A percentile compares a stretch with the other conserved stretches of the same genome.
Evolutionary conservation across 2,888 invertebrate genomes (phyloP).

Genomic region (Ferdinandea cuprea): DNA sequence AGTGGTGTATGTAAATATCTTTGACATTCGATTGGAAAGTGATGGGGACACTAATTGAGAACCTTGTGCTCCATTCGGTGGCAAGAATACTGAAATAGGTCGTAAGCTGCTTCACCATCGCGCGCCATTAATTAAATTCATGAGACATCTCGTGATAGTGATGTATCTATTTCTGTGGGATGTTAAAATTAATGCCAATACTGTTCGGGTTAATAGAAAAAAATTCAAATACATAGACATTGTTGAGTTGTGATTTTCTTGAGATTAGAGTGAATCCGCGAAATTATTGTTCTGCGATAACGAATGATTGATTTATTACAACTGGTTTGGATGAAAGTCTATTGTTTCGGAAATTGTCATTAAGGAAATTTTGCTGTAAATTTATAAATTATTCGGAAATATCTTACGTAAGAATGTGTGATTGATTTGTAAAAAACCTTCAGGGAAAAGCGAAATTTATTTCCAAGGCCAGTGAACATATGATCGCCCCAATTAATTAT

Average conservation of each 20-base stretch:
- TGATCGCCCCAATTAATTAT: too few relatives aligned
- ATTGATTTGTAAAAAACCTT: too few relatives aligned
- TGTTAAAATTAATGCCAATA: constrained; percentile 37
- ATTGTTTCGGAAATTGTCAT: too few relatives aligned
- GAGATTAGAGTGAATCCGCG: not conserved
- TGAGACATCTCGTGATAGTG: constrained; percentile 20
- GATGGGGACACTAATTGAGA: constrained; percentile 12
- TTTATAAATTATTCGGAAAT: too few relatives aligned
- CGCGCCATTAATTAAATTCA: constrained; percentile 9
- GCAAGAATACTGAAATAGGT: constrained; percentile 15
- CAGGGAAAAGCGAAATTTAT: too few relatives aligned
- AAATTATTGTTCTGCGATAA: not conserved
- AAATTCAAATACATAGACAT: constrained; percentile 7
- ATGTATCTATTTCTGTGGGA: constrained; percentile 10
- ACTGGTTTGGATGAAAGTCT: not conserved
- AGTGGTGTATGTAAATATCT: constrained; percentile 34
- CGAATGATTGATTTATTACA: constrained; percentile 15
- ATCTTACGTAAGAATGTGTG: too few relatives aligned
- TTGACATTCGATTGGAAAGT: constrained; percentile 27
- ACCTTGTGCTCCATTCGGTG: constrained; percentile 17
- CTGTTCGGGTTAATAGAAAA: constrained; percentile 32
- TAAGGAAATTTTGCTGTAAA: too few relatives aligned
- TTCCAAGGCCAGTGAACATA: too few relatives aligned
- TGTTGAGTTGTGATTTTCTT: not conserved
- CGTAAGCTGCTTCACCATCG: constrained; percentile 16